Evolutionary conservation across 2,888 invertebrate species (phyloP).

Genomic region (Dryomyza anilis): DNA sequence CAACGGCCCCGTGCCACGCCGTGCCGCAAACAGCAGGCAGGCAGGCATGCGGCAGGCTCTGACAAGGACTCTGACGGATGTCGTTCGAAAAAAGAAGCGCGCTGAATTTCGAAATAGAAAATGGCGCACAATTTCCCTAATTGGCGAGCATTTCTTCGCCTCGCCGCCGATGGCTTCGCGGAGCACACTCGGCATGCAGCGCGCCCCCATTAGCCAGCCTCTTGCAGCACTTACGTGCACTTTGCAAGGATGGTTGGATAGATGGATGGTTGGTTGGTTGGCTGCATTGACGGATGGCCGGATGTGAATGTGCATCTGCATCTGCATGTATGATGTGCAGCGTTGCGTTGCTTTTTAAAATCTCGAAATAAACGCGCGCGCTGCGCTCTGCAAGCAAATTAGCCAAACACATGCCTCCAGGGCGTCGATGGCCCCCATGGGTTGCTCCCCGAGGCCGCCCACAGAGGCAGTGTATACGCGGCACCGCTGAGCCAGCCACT

Average conservation of each 20-base stretch:
- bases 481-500: conserved; percentile 7
- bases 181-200: neutral
- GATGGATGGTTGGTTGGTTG: conserved; percentile 23
- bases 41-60: conserved; percentile 7
- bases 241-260: conserved; percentile 26
- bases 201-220: conserved; percentile 22
- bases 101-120: conserved; percentile 54
- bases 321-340: neutral
- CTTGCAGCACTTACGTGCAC: conserved; percentile 24
- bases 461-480: neutral
- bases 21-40: too few relatives aligned
- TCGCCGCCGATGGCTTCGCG: neutral
- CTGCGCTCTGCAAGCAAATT: conserved; percentile 31
- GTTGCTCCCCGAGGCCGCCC: too few relatives aligned
- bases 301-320: conserved; percentile 12
- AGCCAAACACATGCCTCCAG: conserved; percentile 13
- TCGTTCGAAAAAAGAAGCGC: conserved; percentile 38
- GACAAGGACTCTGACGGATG: conserved; percentile 19
- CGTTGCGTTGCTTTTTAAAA: conserved; percentile 20
- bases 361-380: conserved; percentile 20
- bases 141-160: conserved; percentile 42
- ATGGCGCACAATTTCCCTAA: conserved; percentile 61
- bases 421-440: neutral
- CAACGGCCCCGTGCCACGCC: too few relatives aligned
- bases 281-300: conserved; percentile 5